These are phyloP conservation scores for Malurus leucopterus DNA, from an alignment of 2,797 vertebrate genomes.

Conservation along the genomic window DNA sequence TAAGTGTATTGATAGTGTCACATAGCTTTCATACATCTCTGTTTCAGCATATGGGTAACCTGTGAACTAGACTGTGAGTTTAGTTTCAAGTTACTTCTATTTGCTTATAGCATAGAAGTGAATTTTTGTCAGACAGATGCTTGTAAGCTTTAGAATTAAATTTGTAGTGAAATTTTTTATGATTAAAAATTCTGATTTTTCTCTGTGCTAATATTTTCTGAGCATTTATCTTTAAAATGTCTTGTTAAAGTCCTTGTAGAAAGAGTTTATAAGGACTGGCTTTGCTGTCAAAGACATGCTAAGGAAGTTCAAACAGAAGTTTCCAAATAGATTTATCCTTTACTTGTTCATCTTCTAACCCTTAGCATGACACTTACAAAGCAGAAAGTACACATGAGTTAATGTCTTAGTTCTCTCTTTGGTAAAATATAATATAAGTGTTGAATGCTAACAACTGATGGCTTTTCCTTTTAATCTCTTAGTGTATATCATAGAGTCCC, in stretches of 20 bases:
- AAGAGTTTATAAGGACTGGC: conserved; percentile 34
- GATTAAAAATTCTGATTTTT: background rate
- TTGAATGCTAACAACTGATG: conserved; percentile 9
- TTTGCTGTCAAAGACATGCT: conserved; percentile 41
- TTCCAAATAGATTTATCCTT: conserved; percentile 54
- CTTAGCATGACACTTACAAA: conserved; percentile 44
- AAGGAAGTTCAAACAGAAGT: conserved; percentile 50
- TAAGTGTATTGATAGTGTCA: background rate
- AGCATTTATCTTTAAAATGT: conserved; percentile 23
- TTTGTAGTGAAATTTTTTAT: background rate
- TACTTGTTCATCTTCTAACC: conserved; percentile 46
- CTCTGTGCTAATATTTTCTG: background rate
- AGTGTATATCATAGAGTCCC: background rate
- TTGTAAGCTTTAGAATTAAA: background rate
- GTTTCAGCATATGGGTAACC: background rate
- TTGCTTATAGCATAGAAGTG: background rate
- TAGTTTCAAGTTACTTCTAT: background rate
- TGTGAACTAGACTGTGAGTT: background rate
- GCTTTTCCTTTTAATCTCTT: conserved; percentile 27
- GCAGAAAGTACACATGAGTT: conserved; percentile 42
- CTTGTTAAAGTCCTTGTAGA: conserved; percentile 28
- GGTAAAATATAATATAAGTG: background rate
- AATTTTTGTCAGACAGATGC: background rate
- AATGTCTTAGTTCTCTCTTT: conserved; percentile 40
- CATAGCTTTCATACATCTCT: background rate